phyloP scores from a whole-genome alignment of 2,888 invertebrate species.

The Cosmia pyralina region DNA sequence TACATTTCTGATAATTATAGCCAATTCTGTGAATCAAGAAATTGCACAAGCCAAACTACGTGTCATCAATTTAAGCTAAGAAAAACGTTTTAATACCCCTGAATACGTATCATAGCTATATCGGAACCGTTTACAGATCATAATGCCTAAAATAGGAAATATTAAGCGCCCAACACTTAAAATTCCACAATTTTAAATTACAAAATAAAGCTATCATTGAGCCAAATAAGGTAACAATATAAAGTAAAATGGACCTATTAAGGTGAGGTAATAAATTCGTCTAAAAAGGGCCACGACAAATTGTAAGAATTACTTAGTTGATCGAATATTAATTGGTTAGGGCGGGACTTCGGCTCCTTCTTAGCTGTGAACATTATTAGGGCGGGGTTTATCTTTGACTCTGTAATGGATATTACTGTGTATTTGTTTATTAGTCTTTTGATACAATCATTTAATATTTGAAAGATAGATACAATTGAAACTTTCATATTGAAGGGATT shows the following conservation, averaged over 20 bases:
- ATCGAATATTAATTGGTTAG: conserved; percentile 75
- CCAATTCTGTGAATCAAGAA: conserved; percentile 2
- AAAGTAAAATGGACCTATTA: conserved; percentile 71
- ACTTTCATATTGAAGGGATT: too few relatives aligned
- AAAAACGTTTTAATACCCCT: conserved; percentile 2
- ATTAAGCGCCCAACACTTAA: conserved; percentile 44
- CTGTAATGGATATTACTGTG: conserved; percentile 1
- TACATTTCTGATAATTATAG: background rate
- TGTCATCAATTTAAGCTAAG: conserved; percentile 11
- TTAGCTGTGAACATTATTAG: background rate
- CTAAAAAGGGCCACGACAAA: conserved; percentile 78
- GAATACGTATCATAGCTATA: conserved; percentile 23
- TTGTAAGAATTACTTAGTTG: conserved; percentile 76
- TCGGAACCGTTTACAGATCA: conserved; percentile 18
- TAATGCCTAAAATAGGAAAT: conserved; percentile 30
- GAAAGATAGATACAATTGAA: too few relatives aligned
- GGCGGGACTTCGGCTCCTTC: conserved; percentile 49
- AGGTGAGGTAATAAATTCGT: conserved; percentile 75
- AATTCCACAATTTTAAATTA: conserved; percentile 57
- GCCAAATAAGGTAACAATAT: conserved; percentile 69
- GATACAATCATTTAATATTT: background rate
- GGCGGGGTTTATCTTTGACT: conserved; percentile 42
- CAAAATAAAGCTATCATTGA: conserved; percentile 69
- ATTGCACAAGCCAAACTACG: background rate
- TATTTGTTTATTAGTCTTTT: conserved; percentile 16